Conservation (phyloP, 2,888 invertebrate species). For the Baccha elongata region DNA sequence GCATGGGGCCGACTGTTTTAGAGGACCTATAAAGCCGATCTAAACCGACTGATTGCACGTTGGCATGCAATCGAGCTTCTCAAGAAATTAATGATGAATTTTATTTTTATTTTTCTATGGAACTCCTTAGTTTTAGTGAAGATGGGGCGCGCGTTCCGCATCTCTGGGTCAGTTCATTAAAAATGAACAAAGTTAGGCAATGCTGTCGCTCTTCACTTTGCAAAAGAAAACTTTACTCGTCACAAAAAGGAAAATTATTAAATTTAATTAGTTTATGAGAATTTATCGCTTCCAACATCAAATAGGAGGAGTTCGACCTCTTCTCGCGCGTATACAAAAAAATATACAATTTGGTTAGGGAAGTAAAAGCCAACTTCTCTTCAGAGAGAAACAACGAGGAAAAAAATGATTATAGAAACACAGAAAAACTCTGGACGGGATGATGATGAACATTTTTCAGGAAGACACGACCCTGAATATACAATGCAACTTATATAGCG, state of each 20-base stretch:
- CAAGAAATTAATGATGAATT: conserved; percentile 56
- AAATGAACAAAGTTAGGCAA: conserved; percentile 16
- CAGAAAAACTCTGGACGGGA: conserved; percentile 24
- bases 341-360: too few species aligned
- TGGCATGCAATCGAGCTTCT: conserved; percentile 46
- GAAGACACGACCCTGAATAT: conserved; percentile 39
- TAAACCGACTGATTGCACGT: conserved; percentile 62
- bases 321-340: not conserved
- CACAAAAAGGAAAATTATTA: conserved; percentile 49
- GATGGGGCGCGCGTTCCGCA: conserved; percentile 55
- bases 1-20: conserved; percentile 46
- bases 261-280: conserved; percentile 73
- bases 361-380: too few species aligned
- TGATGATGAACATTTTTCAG: conserved; percentile 37
- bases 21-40: conserved; percentile 57
- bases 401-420: conserved; percentile 10
- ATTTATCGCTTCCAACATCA: conserved; percentile 71
- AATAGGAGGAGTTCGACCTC: conserved; percentile 69
- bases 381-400: not conserved
- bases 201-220: not conserved
- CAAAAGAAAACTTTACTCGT: not conserved
- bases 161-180: conserved; percentile 67
- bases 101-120: conserved; percentile 24
- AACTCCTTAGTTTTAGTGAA: conserved; percentile 5
- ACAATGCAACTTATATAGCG: conserved; percentile 37